Evolutionary conservation across 2,113 vertebrate genomes (phyloP).

Genomic region (Saguinus imperator): DNA sequence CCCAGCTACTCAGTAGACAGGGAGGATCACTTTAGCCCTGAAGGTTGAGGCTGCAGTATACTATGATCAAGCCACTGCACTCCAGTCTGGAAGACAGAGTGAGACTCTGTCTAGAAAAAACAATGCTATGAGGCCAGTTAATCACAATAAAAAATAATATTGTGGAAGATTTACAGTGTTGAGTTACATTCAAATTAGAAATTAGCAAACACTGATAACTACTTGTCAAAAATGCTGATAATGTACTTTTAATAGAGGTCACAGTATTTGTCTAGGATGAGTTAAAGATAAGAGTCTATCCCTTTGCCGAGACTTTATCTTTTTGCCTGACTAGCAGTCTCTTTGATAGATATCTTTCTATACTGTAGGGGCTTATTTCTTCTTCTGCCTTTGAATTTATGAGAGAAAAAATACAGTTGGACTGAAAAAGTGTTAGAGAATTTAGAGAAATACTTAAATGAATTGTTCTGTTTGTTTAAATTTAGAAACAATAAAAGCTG

Average conservation of each 20-base stretch:
- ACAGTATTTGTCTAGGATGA: neutral
- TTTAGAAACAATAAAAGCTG: constrained; percentile 51
- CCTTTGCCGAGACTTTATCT: neutral
- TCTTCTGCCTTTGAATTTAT: constrained; percentile 38
- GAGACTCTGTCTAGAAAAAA: no score
- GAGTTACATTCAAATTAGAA: constrained; percentile 29
- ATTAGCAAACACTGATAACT: neutral
- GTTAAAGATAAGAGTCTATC: neutral
- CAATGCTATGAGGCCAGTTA: neutral
- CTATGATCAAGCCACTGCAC: no score
- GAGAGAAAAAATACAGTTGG: constrained; percentile 49
- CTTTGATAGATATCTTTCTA: neutral
- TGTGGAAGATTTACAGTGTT: neutral
- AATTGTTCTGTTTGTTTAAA: constrained; percentile 33
- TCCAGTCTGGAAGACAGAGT: no score
- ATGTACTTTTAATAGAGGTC: neutral
- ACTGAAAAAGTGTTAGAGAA: constrained; percentile 14
- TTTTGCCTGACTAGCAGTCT: constrained; percentile 22
- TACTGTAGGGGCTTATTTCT: neutral
- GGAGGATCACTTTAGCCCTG: no score
- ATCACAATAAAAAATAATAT: neutral
- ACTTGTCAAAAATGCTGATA: neutral
- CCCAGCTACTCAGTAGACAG: no score
- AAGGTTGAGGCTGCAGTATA: no score
- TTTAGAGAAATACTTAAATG: constrained; percentile 54